Percentiles rank a stretch among this genome's conserved stretches.
Evolutionary conservation across 2,888 invertebrate genomes (phyloP).

Genomic region (Platycheirus rosarum): DNA sequence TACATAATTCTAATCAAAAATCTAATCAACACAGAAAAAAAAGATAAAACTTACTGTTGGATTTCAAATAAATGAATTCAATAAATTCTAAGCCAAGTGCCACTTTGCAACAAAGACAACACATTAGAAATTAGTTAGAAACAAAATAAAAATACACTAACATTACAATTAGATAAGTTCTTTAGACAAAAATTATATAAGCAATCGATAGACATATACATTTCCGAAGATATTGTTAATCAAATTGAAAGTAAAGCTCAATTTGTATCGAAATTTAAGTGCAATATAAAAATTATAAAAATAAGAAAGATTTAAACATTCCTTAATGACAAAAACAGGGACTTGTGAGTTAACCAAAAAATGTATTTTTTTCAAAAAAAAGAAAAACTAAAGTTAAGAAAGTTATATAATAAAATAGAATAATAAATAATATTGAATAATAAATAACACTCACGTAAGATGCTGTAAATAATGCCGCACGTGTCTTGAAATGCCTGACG

Average conservation of each 20-base stretch:
- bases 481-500: slow-evolving; percentile 8
- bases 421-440: slow-evolving; percentile 16
- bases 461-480: slow-evolving; percentile 7
- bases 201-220: neutral
- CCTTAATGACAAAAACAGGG: slow-evolving; percentile 35
- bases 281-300: neutral
- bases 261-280: slow-evolving; percentile 7
- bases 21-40: slow-evolving; percentile 51
- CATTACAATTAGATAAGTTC: slow-evolving; percentile 29
- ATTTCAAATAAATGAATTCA: neutral
- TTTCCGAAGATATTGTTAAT: neutral
- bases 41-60: slow-evolving; percentile 10
- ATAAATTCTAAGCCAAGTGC: slow-evolving; percentile 54
- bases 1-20: slow-evolving; percentile 51
- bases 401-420: slow-evolving; percentile 26
- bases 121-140: slow-evolving; percentile 40
- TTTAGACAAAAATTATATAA: neutral
- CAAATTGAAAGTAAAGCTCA: neutral
- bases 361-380: neutral
- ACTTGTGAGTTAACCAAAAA: slow-evolving; percentile 31
- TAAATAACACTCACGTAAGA: slow-evolving; percentile 42
- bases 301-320: slow-evolving; percentile 38
- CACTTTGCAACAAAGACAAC: slow-evolving; percentile 66
- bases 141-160: neutral
- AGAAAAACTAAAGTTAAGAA: neutral